Evolutionary conservation across 2,888 invertebrate genomes (phyloP).

Genomic region (Cephus rjabovi): DNA sequence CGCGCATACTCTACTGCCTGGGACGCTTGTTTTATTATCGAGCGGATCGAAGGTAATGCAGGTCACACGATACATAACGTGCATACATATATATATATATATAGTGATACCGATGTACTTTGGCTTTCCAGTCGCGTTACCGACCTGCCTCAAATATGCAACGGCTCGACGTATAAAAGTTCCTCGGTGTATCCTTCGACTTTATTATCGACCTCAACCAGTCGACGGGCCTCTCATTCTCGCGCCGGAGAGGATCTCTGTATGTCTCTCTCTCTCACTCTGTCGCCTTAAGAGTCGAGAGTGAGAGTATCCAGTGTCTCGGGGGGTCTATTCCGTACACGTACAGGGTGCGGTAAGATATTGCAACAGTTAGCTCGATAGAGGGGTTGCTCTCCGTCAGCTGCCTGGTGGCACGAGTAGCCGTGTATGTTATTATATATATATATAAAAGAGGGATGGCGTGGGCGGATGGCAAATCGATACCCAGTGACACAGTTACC

Average conservation of each 20-base stretch:
- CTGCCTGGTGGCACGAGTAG: not conserved
- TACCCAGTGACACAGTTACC: slow-evolving; percentile 63
- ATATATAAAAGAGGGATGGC: slow-evolving; percentile 29
- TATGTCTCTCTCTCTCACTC: not conserved
- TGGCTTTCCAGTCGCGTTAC: slow-evolving; percentile 45
- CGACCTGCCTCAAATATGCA: slow-evolving; percentile 56
- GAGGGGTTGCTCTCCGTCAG: not conserved
- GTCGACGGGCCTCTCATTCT: slow-evolving; percentile 7
- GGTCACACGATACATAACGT: slow-evolving; percentile 34
- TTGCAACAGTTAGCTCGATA: not conserved
- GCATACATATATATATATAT: slow-evolving; percentile 2
- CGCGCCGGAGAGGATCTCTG: not conserved
- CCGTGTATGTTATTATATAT: not conserved
- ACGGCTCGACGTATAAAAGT: not conserved
- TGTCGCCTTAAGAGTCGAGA: not conserved
- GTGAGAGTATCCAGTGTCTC: not conserved
- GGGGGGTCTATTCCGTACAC: not conserved
- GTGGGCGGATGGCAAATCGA: slow-evolving; percentile 53
- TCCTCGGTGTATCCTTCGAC: not conserved
- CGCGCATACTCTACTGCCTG: slow-evolving; percentile 4
- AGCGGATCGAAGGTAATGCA: slow-evolving; percentile 54
- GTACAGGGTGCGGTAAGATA: not conserved
- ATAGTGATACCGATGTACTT: slow-evolving; percentile 15
- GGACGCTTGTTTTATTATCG: slow-evolving; percentile 29
- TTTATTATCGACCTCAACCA: not conserved